Evolutionary conservation across 1,140 invertebrate genomes (phyloP).

Genomic region (Euborellia annulipes): DNA sequence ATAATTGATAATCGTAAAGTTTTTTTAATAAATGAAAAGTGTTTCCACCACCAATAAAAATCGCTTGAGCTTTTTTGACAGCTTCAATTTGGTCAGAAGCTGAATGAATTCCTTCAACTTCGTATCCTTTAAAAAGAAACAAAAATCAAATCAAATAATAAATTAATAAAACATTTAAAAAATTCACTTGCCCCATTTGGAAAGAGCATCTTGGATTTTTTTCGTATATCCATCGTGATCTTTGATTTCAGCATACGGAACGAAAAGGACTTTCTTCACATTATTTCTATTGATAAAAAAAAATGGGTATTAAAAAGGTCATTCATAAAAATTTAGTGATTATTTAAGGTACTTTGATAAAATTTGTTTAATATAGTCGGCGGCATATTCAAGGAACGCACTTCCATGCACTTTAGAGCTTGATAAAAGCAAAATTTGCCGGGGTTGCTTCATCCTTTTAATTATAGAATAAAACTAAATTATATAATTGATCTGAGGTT

Average conservation of each 20-base stretch:
- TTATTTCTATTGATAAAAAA: constrained; percentile 35
- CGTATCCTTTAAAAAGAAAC: constrained; percentile 27
- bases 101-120: constrained; percentile 46
- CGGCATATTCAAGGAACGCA: constrained; percentile 48
- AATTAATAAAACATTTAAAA: neutral
- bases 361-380: constrained; percentile 40
- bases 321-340: constrained; percentile 10
- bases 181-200: constrained; percentile 36
- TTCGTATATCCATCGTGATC: constrained; percentile 49
- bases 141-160: constrained; percentile 12
- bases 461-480: no score
- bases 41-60: constrained; percentile 68
- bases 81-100: constrained; percentile 34
- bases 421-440: constrained; percentile 47
- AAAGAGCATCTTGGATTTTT: constrained; percentile 40
- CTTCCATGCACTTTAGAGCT: constrained; percentile 50
- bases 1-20: constrained; percentile 49
- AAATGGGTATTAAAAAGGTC: constrained; percentile 9
- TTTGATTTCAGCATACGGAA: constrained; percentile 50
- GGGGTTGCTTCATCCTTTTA: no score
- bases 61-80: constrained; percentile 43
- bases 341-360: constrained; percentile 36
- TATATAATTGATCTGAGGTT: no score
- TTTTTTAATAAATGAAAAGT: constrained; percentile 54
- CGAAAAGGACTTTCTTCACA: constrained; percentile 49